Base-by-base conservation (phyloP, 2,113 vertebrate genomes). In the Perca flavescens region DNA sequence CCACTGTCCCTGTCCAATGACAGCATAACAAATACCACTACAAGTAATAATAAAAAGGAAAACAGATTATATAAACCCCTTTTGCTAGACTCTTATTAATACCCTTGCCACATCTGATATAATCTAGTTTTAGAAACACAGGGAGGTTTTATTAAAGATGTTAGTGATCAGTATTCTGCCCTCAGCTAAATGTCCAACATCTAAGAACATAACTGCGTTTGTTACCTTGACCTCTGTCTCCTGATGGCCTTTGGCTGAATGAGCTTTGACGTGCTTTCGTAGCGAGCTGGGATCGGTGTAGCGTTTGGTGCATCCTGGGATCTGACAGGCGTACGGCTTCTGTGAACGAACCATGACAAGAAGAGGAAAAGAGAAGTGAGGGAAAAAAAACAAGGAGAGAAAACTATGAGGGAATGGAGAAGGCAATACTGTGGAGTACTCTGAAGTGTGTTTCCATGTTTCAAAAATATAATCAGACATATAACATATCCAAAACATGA, bases 311-410 rank as follows among this genome's bases (percentile, higher is more conserved):
- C 94, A 95, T 53, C 94, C 94, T 0, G 92, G 88, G 67, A 94
- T 92, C 91, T 95, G 94, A 86, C 94, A 95, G 77, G 92, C 93
- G 13, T 95, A 95, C 22, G 94, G 94, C 85, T 95, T 95, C 94
- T 95, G 82, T 40, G 65, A 66, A 71, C 0, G 21, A 70, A 71
- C n/a, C 11, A 50, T 15, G 28, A 69, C 3, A 28, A 49, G 34
- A 19, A 28, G 28, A 75, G 11, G 4, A 54, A 36, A 79, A 28
- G 56, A 78, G 9, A 58, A 2, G 72, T 47, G 36, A 49, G 36
- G 5, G 3, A 47, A n/a, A 9, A 25, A 8, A n/a, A 17, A 67
- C 40, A 16, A 21, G 8, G 25, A 56, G 31, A 28, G 49, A 54
- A n/a, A 64, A 52, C 9, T 8, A 6, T 17, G 40, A 50, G 52